A percentile compares a stretch with the other conserved stretches of the same genome.
Evolutionary conservation across 2,113 vertebrate genomes (phyloP).

Genomic region (Myodes glareolus): DNA sequence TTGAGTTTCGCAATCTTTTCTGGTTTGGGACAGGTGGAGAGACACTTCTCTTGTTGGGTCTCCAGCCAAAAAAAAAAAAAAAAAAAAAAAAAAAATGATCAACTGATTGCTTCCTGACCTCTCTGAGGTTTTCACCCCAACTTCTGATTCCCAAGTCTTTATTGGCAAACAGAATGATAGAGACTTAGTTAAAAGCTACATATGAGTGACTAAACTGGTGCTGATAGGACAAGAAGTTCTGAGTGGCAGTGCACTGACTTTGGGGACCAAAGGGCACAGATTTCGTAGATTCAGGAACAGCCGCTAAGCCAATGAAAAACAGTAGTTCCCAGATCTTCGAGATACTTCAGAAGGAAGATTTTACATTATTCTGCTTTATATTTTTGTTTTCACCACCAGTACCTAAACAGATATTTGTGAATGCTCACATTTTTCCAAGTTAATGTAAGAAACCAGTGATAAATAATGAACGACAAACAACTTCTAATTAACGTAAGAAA

Average conservation of each 20-base stretch:
- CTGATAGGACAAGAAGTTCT: background rate
- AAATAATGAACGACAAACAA: background rate
- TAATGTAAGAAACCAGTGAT: conserved; percentile 20
- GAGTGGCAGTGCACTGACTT: background rate
- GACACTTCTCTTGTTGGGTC: background rate
- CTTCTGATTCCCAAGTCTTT: background rate
- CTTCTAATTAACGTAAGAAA: background rate
- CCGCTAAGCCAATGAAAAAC: background rate
- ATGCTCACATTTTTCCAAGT: conserved; percentile 24
- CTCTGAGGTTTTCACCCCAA: background rate
- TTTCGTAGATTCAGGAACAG: background rate
- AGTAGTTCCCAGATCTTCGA: background rate
- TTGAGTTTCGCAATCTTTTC: background rate
- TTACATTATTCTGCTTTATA: background rate
- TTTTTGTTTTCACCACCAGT: background rate
- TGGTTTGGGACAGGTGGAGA: background rate
- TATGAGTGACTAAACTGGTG: background rate
- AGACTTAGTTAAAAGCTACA: background rate
- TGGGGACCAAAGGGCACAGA: background rate
- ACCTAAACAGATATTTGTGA: background rate
- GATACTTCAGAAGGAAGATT: background rate
- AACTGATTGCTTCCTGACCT: background rate
- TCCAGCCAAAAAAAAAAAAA: background rate
- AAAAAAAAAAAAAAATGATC: background rate
- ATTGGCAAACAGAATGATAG: background rate